Conservation (phyloP, 2,888 invertebrate genomes). For the Caenorhabditis sulstoni region DNA sequence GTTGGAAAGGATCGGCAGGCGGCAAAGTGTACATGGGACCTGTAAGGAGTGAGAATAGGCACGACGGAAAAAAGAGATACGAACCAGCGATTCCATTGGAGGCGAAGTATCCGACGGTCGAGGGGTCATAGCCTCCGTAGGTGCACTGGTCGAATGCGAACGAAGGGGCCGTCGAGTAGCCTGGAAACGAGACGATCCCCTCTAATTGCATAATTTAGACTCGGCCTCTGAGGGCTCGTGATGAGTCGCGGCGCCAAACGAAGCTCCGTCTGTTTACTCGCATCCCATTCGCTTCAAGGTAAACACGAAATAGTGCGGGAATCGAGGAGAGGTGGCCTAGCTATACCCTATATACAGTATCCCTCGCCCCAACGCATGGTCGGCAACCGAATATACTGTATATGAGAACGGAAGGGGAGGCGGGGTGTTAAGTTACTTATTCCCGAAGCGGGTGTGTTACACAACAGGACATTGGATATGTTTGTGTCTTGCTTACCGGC, state of each 20-base stretch:
- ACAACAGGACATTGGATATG: constrained; percentile 48
- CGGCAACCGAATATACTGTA: constrained; percentile 41
- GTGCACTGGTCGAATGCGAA: constrained; percentile 64
- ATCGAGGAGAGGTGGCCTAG: constrained; percentile 7
- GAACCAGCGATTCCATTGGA: constrained; percentile 45
- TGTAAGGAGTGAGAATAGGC: not conserved
- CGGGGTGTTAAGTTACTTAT: constrained; percentile 41
- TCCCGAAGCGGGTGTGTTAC: constrained; percentile 37
- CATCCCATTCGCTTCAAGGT: constrained; percentile 46
- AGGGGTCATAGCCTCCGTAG: constrained; percentile 63
- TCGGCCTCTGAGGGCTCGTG: constrained; percentile 19
- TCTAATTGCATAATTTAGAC: constrained; percentile 52
- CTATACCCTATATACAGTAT: constrained; percentile 54
- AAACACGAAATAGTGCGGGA: constrained; percentile 39
- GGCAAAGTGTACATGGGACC: constrained; percentile 67
- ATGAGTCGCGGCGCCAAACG: constrained; percentile 48
- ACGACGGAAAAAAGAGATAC: not conserved
- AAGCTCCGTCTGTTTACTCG: constrained; percentile 42
- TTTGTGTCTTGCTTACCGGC: constrained; percentile 61
- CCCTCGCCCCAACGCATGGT: not conserved
- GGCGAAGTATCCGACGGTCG: constrained; percentile 36
- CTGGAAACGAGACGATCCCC: constrained; percentile 52
- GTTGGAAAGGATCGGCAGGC: constrained; percentile 68
- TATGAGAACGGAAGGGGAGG: constrained; percentile 10
- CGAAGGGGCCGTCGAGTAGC: constrained; percentile 57